Conservation (phyloP, 2,888 invertebrate genomes). For the Cosmia trapezina region DNA sequence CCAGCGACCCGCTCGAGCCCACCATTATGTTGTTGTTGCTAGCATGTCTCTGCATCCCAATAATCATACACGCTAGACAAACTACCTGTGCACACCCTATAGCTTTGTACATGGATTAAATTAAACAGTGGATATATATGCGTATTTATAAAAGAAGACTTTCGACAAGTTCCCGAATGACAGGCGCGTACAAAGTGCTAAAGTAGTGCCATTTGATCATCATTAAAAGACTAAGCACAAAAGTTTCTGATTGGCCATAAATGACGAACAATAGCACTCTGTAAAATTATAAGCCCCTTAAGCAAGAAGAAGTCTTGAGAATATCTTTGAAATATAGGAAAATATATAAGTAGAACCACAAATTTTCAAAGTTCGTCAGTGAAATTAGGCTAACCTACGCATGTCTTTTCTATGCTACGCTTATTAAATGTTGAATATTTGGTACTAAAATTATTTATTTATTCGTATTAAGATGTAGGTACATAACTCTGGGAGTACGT, state of each 20-base stretch:
- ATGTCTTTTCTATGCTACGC: constrained; percentile 55
- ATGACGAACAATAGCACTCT: constrained; percentile 74
- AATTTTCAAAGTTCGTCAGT: constrained; percentile 70
- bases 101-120: constrained; percentile 62
- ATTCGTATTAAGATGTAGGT: constrained; percentile 15
- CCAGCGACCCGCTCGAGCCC: constrained; percentile 88
- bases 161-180: constrained; percentile 58
- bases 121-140: constrained; percentile 57
- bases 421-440: constrained; percentile 22
- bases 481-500: constrained; percentile 15
- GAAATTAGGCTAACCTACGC: constrained; percentile 74
- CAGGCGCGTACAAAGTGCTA: constrained; percentile 72
- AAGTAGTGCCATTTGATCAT: constrained; percentile 64
- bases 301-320: constrained; percentile 72
- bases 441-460: constrained; percentile 21
- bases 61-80: constrained; percentile 83
- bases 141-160: constrained; percentile 50
- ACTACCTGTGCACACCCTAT: constrained; percentile 82
- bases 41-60: constrained; percentile 91
- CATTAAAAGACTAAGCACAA: background rate
- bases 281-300: constrained; percentile 76
- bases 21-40: constrained; percentile 91
- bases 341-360: constrained; percentile 59
- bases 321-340: constrained; percentile 63
- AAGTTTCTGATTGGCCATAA: constrained; percentile 20